Base-by-base conservation (phyloP, 2,888 invertebrate genomes). In the Achlya flavicornis region DNA sequence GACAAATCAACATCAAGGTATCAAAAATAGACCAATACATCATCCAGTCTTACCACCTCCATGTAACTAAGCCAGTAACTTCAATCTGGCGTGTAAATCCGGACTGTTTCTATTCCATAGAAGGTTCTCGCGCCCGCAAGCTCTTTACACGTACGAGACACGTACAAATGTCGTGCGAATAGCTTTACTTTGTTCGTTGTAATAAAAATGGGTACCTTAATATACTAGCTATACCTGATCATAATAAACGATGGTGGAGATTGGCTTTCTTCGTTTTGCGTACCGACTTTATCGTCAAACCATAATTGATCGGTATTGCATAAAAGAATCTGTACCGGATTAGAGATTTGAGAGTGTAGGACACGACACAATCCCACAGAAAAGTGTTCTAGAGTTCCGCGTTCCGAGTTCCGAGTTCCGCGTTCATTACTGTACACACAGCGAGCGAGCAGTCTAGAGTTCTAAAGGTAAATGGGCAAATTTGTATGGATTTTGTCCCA, bases 21-120 rank as follows among this genome's bases (percentile, higher is more conserved):
- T 0, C 4, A 6, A 46, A n/a, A 46, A n/a, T n/a, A 6, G 7
- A 46, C n/a, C 7, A 46, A 53, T 53, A 53, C 16, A 53, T 19
- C 53, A 53, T 53, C 53, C 53, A 53, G 53, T 53, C 10, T 19
- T 53, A 10, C 7, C 19, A 10, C n/a, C 10, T 53, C 53, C 8
- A 19, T 19, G 53, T 53, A 7, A n/a, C 46, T 35, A 57, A 57
- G 26, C 26, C 75, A 77, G 76, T 80, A 77, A 78, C 84, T 80
- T 73, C 83, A 83, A 85, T 82, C 75, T 79, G 76, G 75, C 77
- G 78, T 77, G 80, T 80, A 85, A 86, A 83, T 85, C 83, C 80
- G 70, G 73, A 74, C 81, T 80, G 77, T 78, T 80, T 80, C 80
- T 78, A 80, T 81, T 81, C 78, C 73, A 66, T 68, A 77, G 75